Percentiles rank a stretch among this genome's conserved stretches.
These are phyloP conservation scores for Coreoperca whiteheadi DNA, from an alignment of 2,113 vertebrate genomes.

Conservation along the genomic window DNA sequence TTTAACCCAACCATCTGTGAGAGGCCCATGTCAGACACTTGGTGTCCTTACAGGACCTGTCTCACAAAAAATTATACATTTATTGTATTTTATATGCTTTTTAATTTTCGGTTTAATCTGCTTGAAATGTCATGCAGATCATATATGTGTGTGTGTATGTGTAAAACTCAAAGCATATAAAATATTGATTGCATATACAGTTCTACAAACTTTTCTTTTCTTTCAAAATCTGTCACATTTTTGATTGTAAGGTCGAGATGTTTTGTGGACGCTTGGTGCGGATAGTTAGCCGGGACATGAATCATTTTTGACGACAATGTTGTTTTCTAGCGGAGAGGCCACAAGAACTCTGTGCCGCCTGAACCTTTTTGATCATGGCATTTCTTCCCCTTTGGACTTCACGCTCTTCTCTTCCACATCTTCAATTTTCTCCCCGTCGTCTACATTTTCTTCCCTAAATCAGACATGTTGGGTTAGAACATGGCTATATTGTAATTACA, in stretches of 20 bases:
- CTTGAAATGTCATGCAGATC: slow-evolving; percentile 23
- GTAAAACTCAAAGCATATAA: slow-evolving; percentile 23
- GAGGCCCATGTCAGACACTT: slow-evolving; percentile 61
- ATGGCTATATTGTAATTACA: slow-evolving; percentile 78
- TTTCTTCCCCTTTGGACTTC: slow-evolving; percentile 78
- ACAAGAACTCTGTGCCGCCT: slow-evolving; percentile 67
- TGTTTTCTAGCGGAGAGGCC: slow-evolving; percentile 68
- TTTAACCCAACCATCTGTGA: slow-evolving; percentile 56
- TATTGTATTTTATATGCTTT: not conserved
- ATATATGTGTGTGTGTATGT: not conserved
- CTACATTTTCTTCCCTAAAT: slow-evolving; percentile 80
- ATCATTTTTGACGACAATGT: slow-evolving; percentile 66
- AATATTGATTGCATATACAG: slow-evolving; percentile 29
- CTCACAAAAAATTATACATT: slow-evolving; percentile 31
- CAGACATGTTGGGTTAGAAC: slow-evolving; percentile 78
- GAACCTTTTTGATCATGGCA: slow-evolving; percentile 73
- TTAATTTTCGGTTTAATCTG: slow-evolving; percentile 50
- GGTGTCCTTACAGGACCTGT: slow-evolving; percentile 57
- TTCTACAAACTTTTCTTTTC: slow-evolving; percentile 37
- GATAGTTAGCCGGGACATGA: slow-evolving; percentile 60
- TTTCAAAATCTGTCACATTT: slow-evolving; percentile 16
- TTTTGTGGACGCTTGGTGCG: slow-evolving; percentile 43
- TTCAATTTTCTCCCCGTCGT: slow-evolving; percentile 79
- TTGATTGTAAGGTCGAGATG: slow-evolving; percentile 42
- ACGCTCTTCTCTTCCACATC: slow-evolving; percentile 80